phyloP scores from a whole-genome alignment of 2,797 vertebrate genomes.

The Knipowitschia caucasica region DNA sequence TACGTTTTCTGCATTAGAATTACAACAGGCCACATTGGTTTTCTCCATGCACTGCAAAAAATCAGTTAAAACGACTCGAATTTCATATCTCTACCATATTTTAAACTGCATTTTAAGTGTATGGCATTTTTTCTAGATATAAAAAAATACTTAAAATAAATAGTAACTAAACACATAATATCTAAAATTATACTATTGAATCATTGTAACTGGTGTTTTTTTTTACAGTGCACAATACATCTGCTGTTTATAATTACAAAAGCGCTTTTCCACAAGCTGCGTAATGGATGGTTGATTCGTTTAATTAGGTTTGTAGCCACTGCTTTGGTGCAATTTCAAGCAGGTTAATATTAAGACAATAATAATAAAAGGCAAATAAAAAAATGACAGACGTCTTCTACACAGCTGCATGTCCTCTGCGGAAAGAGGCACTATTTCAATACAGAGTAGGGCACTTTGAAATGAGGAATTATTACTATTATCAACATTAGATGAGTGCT shows the following conservation, averaged over 20 bases:
- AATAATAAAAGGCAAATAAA: constrained; percentile 47
- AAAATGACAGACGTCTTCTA: constrained; percentile 59
- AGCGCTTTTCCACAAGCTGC: constrained; percentile 26
- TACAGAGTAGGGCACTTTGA: not conserved
- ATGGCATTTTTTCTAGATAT: no score
- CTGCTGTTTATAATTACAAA: constrained; percentile 39
- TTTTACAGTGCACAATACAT: constrained; percentile 30
- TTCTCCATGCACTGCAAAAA: not conserved
- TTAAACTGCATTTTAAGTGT: not conserved
- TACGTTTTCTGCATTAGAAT: not conserved
- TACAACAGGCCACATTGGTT: not conserved
- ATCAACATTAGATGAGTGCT: not conserved
- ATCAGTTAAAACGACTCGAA: not conserved
- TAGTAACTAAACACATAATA: no score
- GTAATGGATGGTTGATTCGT: constrained; percentile 32
- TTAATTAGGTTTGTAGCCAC: constrained; percentile 67
- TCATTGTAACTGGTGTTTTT: not conserved
- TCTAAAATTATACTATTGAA: not conserved
- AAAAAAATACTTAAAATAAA: no score
- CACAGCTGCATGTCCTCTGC: constrained; percentile 62
- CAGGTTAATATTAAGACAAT: constrained; percentile 63
- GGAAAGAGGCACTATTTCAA: constrained; percentile 25
- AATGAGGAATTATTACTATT: not conserved
- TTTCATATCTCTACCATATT: no score
- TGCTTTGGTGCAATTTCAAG: constrained; percentile 64